Evolutionary conservation across 2,888 invertebrate genomes (phyloP), one percentile per base, ranked within the genome.

Genomic region (Folsomia candida): DNA sequence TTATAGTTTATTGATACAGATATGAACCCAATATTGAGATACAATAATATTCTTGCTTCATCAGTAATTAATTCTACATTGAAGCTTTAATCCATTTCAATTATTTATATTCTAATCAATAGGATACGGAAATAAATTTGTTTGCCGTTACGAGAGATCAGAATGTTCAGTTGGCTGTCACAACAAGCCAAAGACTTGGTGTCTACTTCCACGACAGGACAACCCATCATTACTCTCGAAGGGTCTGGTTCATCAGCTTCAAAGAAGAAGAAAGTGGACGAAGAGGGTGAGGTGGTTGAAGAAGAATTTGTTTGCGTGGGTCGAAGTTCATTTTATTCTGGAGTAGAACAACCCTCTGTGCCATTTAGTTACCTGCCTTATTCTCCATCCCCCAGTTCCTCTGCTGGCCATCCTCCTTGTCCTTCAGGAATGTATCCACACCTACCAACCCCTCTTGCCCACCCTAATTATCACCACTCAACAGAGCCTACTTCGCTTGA

Each of bases 261-360:
- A 61, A 69, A 74, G 57, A 68, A 71, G 3, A 74, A 73, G 28
- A 27, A 54, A n/a, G 57, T 51, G n/a, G 51, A 59, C 3, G 63
- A 57, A 29, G 70, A 70, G n/a, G 64, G 57, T n/a, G 74, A 73
- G 57, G 27, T 78, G 14, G 76, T 75, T 4, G 78, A 78, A 66
- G 78, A 78, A 68, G 78, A 76, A 1, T 78, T 78, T 58, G 78
- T 78, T 11, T 75, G 72, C 26, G 60, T 78, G 24, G 78, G 76
- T 18, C 69, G 68, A 67, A 78, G 78, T 27, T 76, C 78, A 37
- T 78, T 78, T 69, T 74, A 69, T 54, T 62, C 62, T 20, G 6
- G 9, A n/a, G 59, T 25, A 6, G 67, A 69, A 25, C 64, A 70
- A 14, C 67, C 73, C 37, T 70, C 70, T 62, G 51, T 73, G 61